phyloP scores from a whole-genome alignment of 1,140 invertebrate species.

The Octopus bimaculoides region DNA sequence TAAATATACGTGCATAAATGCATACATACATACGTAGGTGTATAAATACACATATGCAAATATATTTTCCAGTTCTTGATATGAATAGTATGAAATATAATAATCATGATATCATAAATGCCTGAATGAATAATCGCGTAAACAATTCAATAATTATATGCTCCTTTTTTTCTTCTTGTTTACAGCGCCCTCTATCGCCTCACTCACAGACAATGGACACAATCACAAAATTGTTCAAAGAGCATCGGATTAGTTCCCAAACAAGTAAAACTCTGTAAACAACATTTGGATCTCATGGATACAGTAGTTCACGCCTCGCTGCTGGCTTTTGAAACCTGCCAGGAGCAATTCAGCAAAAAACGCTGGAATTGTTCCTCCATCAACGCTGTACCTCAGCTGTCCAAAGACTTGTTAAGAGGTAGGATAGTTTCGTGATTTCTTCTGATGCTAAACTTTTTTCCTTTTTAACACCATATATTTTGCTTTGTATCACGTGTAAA shows the following conservation, averaged over 20 bases:
- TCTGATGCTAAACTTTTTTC: background rate
- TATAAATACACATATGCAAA: no score
- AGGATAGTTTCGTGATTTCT: background rate
- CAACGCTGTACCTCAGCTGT: slow-evolving; percentile 73
- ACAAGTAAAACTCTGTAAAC: slow-evolving; percentile 73
- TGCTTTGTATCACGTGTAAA: no score
- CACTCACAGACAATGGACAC: slow-evolving; percentile 35
- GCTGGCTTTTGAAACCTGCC: slow-evolving; percentile 70
- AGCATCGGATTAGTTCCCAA: slow-evolving; percentile 67
- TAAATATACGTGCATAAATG: no score
- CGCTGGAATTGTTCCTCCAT: slow-evolving; percentile 85
- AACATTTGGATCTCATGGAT: slow-evolving; percentile 76
- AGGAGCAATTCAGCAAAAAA: slow-evolving; percentile 69
- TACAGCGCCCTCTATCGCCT: slow-evolving; percentile 36
- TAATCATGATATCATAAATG: no score
- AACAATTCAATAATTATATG: background rate
- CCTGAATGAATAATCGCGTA: no score
- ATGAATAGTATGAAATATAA: no score
- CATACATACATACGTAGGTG: no score
- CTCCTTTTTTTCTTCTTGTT: slow-evolving; percentile 1
- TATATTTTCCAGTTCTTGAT: no score
- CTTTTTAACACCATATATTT: no score
- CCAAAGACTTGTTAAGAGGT: slow-evolving; percentile 77
- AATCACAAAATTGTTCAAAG: slow-evolving; percentile 41
- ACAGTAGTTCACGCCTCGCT: slow-evolving; percentile 71